These are phyloP conservation scores for Lota lota DNA, from an alignment of 2,113 vertebrate species.

Conservation along the genomic window DNA sequence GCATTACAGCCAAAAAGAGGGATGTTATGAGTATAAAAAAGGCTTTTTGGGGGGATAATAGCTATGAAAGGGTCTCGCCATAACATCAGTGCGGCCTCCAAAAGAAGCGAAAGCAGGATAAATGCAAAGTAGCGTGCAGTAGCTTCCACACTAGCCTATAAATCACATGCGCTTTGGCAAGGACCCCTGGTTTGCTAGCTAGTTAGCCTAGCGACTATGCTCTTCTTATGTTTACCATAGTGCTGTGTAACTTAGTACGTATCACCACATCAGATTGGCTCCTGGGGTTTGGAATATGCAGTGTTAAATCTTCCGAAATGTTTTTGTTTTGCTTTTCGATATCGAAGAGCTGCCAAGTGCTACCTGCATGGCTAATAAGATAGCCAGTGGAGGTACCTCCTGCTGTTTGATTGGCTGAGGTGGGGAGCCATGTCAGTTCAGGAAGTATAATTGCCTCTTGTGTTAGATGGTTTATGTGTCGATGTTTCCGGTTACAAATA, in stretches of 20 bases:
- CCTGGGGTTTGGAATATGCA: constrained; percentile 21
- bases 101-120: constrained; percentile 72
- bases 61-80: constrained; percentile 66
- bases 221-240: constrained; percentile 21
- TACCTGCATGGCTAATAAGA: constrained; percentile 43
- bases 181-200: constrained; percentile 22
- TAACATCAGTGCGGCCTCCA: constrained; percentile 54
- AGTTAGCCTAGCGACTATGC: constrained; percentile 24
- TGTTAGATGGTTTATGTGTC: constrained; percentile 54
- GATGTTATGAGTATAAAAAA: constrained; percentile 67
- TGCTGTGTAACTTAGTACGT: not conserved
- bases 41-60: constrained; percentile 50
- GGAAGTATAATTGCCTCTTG: constrained; percentile 50
- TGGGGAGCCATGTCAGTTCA: constrained; percentile 48
- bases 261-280: constrained; percentile 43
- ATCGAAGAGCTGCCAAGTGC: constrained; percentile 15
- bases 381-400: constrained; percentile 39
- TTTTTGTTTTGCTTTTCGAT: constrained; percentile 28
- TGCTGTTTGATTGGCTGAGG: constrained; percentile 45
- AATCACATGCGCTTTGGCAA: constrained; percentile 74
- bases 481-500: constrained; percentile 57
- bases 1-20: constrained; percentile 67
- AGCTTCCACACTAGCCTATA: constrained; percentile 77
- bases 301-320: constrained; percentile 51
- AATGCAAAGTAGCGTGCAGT: constrained; percentile 82